Evolutionary conservation across 2,888 invertebrate genomes (phyloP), one percentile per base, ranked within the genome.

Genomic region (Dioctria rufipes): DNA sequence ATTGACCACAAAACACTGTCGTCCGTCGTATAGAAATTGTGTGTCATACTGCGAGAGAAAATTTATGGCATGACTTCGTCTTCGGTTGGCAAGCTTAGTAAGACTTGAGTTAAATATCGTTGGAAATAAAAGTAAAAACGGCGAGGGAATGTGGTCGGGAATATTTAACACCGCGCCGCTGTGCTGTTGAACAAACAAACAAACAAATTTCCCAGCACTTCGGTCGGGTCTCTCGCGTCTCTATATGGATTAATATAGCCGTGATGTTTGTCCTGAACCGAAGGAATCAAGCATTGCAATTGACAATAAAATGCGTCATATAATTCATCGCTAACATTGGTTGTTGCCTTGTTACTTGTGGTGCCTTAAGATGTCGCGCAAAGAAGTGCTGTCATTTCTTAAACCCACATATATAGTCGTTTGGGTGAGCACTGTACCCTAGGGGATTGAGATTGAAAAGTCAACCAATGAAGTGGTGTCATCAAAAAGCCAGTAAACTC

Each of bases 321-420:
- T 79, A 79, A 79, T 37, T 79, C 79, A 79, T 79, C 69, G 67
- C n/a, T 67, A 67, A 79, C 79, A 79, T 46, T 77, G 49, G 37
- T 77, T 25, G 77, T n/a, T 25, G 77, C 46, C 37, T 49, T 51
- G 46, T 77, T 63, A 37, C 37, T 77, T 37, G 25, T 25, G 77
- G 58, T 77, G 37, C 5, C 77, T 46, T 71, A 63, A 63, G 39
- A 25, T 37, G 39, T 63, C 8, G 39, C 9, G 9, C 3, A 5
- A 37, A 13, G 51, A 71, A 63, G 39, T 71, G 60, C 6, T 46
- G 63, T 77, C 46, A 49, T 75, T 75, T 13, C 43, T n/a, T 8
- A 40, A 13, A 25, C 73, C 73, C 73, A 75, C 73, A 58, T 60
- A 25, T 25, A 60, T 58, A 6, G 11, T 13, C 73, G 73, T 73